A percentile compares a stretch with the other conserved stretches of the same genome.
Conservation (phyloP, 2,797 vertebrate species). For the Caiman crocodilus region DNA sequence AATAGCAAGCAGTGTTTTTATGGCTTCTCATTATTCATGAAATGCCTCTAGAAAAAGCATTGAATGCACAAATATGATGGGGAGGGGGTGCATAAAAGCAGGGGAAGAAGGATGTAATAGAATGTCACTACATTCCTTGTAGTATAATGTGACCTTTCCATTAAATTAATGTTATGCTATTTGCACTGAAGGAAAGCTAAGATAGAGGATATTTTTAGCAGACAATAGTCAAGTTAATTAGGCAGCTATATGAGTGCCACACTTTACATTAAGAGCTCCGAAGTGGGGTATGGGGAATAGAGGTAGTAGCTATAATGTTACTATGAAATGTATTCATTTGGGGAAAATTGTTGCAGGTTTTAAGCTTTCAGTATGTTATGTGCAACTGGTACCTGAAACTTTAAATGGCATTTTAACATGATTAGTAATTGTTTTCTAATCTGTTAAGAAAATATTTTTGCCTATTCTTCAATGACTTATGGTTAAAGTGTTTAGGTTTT, state of each 20-base stretch:
- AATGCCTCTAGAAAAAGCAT: background rate
- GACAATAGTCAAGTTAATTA: slow-evolving; percentile 64
- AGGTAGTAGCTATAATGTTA: background rate
- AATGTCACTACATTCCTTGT: slow-evolving; percentile 45
- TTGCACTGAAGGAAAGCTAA: slow-evolving; percentile 51
- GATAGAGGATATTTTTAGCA: slow-evolving; percentile 47
- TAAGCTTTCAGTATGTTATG: background rate
- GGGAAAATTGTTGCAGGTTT: background rate
- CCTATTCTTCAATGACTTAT: background rate
- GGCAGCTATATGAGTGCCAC: slow-evolving; percentile 41
- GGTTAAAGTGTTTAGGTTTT: background rate
- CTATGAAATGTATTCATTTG: background rate
- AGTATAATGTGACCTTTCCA: slow-evolving; percentile 62
- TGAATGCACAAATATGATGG: background rate
- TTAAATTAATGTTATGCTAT: slow-evolving; percentile 48
- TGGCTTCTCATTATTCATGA: slow-evolving; percentile 49
- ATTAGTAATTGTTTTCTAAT: background rate
- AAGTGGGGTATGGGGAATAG: background rate
- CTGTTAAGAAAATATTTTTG: slow-evolving; percentile 11
- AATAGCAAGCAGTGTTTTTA: background rate
- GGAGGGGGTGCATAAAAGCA: background rate
- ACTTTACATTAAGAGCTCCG: slow-evolving; percentile 30
- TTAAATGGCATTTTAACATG: background rate
- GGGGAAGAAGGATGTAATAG: slow-evolving; percentile 9
- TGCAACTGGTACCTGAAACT: background rate